Base-by-base conservation (phyloP, 2,888 invertebrate species). In the Elysia crispata region DNA sequence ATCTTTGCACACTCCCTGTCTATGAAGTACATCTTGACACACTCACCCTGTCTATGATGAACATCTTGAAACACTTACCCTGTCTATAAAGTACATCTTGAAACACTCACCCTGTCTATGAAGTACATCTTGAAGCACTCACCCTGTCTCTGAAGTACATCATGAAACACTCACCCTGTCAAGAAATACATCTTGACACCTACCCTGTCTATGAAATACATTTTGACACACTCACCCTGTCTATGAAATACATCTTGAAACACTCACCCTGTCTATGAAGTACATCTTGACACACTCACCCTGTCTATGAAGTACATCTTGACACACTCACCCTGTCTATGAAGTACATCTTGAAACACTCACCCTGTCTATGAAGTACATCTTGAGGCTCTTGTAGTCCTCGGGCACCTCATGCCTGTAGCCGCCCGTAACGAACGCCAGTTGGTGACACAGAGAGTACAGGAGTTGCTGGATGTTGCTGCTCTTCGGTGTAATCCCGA, bases 401-500 rank as follows among this genome's bases (percentile, higher is more conserved):
- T 86, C 85, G 3, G 88, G 87, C 11, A 86, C 81, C 64, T 82
- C 78, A 31, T 50, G 75, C 57, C 76, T 82, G 31, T 83, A 83
- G 69, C 79, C 80, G 11, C 81, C 79, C 41, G 84, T 85, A 70
- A 85, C 83, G 41, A 82, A 66, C 13, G 86, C 86, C 13, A 90
- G 85, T 77, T 90, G 90, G 25, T 86, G 78, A 79, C 89, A 88
- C 13, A 90, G 64, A 28, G 88, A 88, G 15, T 80, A 79, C 41
- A 90, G 79, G 11, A 88, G 82, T 54, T 85, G 85, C 66, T 84
- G 85, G 1, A 90, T 81, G 33, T 86, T 87, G 72, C 87, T 86
- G 75, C 89, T 88, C 41, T 83, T 79, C 11, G 89, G 89, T 0
- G 89, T 89, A 6, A 89, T 89, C 1, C 90, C 90, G 15, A 90